Evolutionary conservation across 53 echinoderm and acorn worm genomes (phyloP).

Genomic region (Apostichopus leukothele): DNA sequence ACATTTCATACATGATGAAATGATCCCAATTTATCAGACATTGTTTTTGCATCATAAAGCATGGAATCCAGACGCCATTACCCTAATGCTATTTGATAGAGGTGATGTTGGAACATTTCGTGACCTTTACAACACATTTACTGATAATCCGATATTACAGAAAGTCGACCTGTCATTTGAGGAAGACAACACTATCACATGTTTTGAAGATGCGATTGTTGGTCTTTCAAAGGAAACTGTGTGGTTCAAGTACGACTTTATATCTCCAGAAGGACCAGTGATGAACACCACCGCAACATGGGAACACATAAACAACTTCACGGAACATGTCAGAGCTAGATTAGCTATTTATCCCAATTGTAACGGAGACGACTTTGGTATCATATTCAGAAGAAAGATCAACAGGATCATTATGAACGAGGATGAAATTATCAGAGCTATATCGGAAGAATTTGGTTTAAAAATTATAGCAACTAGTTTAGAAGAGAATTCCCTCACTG

Average conservation of each 20-base stretch:
- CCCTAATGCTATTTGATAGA: slow-evolving; percentile 62
- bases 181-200: slow-evolving; percentile 32
- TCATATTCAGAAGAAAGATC: not conserved
- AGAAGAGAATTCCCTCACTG: slow-evolving; percentile 20
- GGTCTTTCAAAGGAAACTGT: slow-evolving; percentile 59
- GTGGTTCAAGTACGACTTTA: slow-evolving; percentile 77
- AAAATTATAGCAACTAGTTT: not conserved
- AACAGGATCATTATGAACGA: slow-evolving; percentile 1
- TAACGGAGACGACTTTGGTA: not conserved
- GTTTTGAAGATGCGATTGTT: slow-evolving; percentile 63
- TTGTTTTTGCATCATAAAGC: slow-evolving; percentile 43
- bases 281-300: slow-evolving; percentile 39
- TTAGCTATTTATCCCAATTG: not conserved
- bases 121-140: slow-evolving; percentile 49
- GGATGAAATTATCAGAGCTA: not conserved
- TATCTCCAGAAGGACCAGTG: slow-evolving; percentile 59
- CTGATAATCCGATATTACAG: slow-evolving; percentile 36
- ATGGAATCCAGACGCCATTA: not conserved
- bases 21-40: slow-evolving; percentile 65
- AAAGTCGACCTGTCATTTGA: slow-evolving; percentile 47
- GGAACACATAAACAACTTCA: not conserved
- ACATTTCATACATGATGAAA: slow-evolving; percentile 76
- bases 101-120: slow-evolving; percentile 45
- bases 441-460: not conserved
- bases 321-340: not conserved